phyloP scores from a whole-genome alignment of 2,797 vertebrate genomes.

The Xerus rutilus region DNA sequence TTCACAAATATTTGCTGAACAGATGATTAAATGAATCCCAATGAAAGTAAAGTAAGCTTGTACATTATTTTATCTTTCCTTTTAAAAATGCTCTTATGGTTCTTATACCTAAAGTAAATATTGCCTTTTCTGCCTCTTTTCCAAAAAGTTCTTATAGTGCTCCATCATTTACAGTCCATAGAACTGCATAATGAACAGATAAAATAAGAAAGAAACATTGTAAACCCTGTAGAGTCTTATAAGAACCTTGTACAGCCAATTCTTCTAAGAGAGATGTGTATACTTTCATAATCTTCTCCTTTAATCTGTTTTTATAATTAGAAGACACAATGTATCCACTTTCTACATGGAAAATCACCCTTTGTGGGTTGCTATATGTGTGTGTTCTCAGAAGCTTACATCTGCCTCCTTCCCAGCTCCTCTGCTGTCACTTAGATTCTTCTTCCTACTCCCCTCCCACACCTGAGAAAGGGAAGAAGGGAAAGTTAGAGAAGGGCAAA shows the following conservation, averaged over 20 bases:
- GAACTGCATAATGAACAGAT: not conserved
- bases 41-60: conserved; percentile 8
- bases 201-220: not conserved
- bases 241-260: not conserved
- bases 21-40: conserved; percentile 32
- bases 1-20: conserved; percentile 53
- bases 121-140: conserved; percentile 51
- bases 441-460: not conserved
- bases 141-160: not conserved
- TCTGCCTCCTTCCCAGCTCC: too few species aligned
- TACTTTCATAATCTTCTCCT: conserved; percentile 43
- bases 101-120: conserved; percentile 58
- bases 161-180: not conserved
- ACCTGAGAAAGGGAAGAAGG: not conserved
- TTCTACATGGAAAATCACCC: not conserved
- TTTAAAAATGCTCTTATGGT: conserved; percentile 19
- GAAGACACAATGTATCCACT: not conserved
- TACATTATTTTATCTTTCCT: conserved; percentile 58
- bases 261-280: conserved; percentile 21
- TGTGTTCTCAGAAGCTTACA: not conserved
- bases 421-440: not conserved
- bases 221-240: not conserved
- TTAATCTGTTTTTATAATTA: conserved; percentile 54
- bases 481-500: not conserved
- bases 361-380: not conserved